Percentiles rank a stretch among this genome's conserved stretches.
These are phyloP conservation scores for Remorina albescens DNA, from an alignment of 2,797 vertebrate species.

Conservation along the genomic window DNA sequence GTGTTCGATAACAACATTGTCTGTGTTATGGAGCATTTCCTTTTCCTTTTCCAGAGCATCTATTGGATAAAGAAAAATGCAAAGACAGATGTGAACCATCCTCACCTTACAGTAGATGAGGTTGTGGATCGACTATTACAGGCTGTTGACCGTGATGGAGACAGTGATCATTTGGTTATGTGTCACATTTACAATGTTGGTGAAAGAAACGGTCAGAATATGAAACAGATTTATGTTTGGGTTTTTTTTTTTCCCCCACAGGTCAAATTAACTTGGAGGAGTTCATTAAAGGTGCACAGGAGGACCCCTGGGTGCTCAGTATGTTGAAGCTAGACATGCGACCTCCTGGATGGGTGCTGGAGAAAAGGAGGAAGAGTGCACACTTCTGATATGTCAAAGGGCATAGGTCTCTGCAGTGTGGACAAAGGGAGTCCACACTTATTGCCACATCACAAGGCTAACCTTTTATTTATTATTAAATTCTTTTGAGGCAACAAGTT, in stretches of 20 bases:
- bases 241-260: constrained; percentile 32
- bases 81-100: constrained; percentile 42
- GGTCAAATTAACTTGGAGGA: constrained; percentile 80
- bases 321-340: constrained; percentile 85
- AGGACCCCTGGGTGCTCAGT: constrained; percentile 83
- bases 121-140: constrained; percentile 78
- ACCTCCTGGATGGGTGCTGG: constrained; percentile 80
- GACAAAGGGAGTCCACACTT: background rate
- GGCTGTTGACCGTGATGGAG: constrained; percentile 77
- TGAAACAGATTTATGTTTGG: background rate
- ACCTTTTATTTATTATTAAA: background rate
- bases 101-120: constrained; percentile 68
- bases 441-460: background rate
- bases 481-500: background rate
- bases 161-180: constrained; percentile 68
- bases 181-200: background rate
- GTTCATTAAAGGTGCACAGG: constrained; percentile 80
- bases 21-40: background rate
- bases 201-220: background rate
- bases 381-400: constrained; percentile 67
- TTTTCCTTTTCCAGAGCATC: constrained; percentile 69
- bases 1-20: background rate
- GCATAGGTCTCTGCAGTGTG: constrained; percentile 15
- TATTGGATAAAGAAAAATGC: constrained; percentile 72
- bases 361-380: constrained; percentile 80